These are phyloP conservation scores for Parotia lawesii DNA, from an alignment of 2,113 vertebrate genomes.

Conservation along the genomic window DNA sequence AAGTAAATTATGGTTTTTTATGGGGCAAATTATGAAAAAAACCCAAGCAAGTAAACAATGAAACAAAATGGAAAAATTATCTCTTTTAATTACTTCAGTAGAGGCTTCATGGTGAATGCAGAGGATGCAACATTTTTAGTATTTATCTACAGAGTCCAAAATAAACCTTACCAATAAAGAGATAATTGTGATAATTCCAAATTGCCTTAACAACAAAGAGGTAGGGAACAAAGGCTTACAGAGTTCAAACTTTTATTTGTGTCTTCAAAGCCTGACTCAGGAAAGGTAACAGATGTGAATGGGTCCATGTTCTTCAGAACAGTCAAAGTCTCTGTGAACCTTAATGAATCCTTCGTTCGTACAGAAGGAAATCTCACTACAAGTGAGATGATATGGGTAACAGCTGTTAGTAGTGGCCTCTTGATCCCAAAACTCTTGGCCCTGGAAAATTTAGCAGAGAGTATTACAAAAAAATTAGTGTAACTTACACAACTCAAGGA, in stretches of 20 bases:
- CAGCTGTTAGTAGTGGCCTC: neutral
- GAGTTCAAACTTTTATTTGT: neutral
- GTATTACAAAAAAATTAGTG: neutral
- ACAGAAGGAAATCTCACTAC: neutral
- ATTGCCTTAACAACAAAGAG: neutral
- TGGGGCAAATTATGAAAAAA: neutral
- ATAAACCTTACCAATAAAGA: neutral
- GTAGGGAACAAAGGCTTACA: neutral
- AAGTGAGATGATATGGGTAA: neutral
- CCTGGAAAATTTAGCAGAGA: neutral
- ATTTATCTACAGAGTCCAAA: neutral
- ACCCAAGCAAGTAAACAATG: fast-evolving
- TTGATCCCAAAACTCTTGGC: neutral
- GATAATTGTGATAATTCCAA: neutral
- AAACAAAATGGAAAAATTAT: neutral
- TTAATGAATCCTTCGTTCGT: neutral
- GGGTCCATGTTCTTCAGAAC: neutral
- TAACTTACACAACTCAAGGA: neutral
- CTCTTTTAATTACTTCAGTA: neutral
- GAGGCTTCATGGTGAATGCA: neutral
- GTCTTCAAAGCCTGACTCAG: neutral
- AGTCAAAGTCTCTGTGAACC: neutral
- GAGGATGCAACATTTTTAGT: neutral
- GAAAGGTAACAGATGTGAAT: neutral
- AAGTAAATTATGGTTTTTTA: neutral